Conservation (phyloP, 1,140 invertebrate genomes). For the Telenomus remus region DNA sequence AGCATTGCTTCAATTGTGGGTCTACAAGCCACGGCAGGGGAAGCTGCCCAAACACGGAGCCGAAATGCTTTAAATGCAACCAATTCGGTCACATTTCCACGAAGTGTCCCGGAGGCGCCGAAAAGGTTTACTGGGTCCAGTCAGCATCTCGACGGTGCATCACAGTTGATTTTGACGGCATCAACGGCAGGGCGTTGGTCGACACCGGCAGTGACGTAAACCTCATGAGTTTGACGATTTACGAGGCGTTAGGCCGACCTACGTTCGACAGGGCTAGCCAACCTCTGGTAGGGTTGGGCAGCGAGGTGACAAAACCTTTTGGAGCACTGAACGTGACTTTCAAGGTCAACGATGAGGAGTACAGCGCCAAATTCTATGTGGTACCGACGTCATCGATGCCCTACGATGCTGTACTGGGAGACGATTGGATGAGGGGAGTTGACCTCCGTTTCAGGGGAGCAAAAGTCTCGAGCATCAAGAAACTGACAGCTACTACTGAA, state of each 20-base stretch:
- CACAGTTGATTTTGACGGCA: background rate
- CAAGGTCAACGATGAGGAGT: conserved; percentile 3
- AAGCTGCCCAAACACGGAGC: background rate
- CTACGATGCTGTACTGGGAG: conserved; percentile 8
- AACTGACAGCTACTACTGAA: background rate
- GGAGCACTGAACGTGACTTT: conserved; percentile 8
- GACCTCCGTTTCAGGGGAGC: conserved; percentile 2
- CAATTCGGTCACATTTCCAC: conserved; percentile 22
- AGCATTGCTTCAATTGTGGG: conserved; percentile 15
- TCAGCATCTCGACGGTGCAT: background rate
- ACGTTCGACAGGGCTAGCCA: conserved; percentile 5
- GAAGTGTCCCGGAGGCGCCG: conserved; percentile 2
- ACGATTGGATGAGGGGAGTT: conserved; percentile 2
- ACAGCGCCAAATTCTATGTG: conserved; percentile 5
- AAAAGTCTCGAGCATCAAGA: no score
- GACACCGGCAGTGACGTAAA: conserved; percentile 26
- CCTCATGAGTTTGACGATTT: background rate
- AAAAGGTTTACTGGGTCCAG: conserved; percentile 6
- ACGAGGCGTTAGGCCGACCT: conserved; percentile 14
- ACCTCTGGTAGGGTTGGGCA: conserved; percentile 10
- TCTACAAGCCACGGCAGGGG: conserved; percentile 7
- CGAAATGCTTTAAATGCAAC: conserved; percentile 16
- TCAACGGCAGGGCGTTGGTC: background rate
- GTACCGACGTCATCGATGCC: conserved; percentile 7
- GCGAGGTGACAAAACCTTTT: conserved; percentile 1